These are phyloP conservation scores for Sialis lutaria DNA, from an alignment of 2,888 invertebrate species.

Conservation along the genomic window DNA sequence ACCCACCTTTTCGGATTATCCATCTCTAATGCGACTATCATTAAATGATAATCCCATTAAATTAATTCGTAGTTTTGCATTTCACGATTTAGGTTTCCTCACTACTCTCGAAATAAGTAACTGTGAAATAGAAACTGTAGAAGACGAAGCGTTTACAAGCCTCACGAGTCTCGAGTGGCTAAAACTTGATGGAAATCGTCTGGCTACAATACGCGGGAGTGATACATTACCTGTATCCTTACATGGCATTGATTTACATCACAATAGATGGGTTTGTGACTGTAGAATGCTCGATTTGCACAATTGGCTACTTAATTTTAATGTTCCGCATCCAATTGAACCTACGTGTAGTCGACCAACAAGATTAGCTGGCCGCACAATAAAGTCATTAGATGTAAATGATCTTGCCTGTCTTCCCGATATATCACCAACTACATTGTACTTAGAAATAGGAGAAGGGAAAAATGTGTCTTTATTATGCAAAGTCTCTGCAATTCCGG, in stretches of 20 bases:
- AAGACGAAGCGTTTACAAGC: constrained; percentile 65
- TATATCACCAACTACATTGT: constrained; percentile 55
- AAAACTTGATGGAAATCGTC: constrained; percentile 63
- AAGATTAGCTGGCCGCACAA: constrained; percentile 44
- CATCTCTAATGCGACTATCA: constrained; percentile 66
- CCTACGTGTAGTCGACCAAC: constrained; percentile 58
- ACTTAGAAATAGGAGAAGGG: constrained; percentile 61
- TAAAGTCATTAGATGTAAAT: constrained; percentile 44
- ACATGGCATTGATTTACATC: constrained; percentile 64
- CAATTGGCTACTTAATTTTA: constrained; percentile 58
- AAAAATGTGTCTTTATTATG: constrained; percentile 69
- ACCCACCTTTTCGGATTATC: constrained; percentile 58
- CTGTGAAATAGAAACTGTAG: constrained; percentile 60
- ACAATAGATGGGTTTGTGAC: constrained; percentile 81
- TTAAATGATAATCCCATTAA: constrained; percentile 70
- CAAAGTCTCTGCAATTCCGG: constrained; percentile 63
- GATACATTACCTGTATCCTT: constrained; percentile 58
- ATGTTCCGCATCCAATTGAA: constrained; percentile 60
- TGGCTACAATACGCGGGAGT: constrained; percentile 51
- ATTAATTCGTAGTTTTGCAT: constrained; percentile 49
- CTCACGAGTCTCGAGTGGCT: constrained; percentile 71
- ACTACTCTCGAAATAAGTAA: constrained; percentile 66
- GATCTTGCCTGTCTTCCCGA: constrained; percentile 72
- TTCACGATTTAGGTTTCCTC: constrained; percentile 55
- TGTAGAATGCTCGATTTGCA: constrained; percentile 63